These are phyloP conservation scores for Microtus richardsoni DNA, from an alignment of 2,113 vertebrate genomes.

Conservation along the genomic window DNA sequence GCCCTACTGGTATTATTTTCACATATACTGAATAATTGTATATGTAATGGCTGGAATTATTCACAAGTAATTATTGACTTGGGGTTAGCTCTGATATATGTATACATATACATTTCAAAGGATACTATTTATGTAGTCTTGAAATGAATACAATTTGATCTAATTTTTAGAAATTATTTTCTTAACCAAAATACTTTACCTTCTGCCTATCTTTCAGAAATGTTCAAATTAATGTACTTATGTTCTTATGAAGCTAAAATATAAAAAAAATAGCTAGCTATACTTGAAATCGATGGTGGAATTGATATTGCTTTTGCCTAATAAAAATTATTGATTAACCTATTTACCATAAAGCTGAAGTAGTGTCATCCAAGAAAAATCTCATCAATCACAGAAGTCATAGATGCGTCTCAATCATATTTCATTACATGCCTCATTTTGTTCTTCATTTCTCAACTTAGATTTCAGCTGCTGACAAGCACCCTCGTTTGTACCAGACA, in stretches of 20 bases:
- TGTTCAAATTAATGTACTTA: background rate
- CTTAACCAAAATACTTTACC: background rate
- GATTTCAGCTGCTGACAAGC: constrained; percentile 54
- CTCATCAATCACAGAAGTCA: background rate
- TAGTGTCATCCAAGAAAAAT: constrained; percentile 34
- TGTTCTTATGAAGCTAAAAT: background rate
- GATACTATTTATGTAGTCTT: background rate
- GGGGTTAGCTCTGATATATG: too few species aligned
- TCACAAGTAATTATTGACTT: too few species aligned
- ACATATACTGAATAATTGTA: background rate
- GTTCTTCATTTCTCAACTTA: constrained; percentile 54
- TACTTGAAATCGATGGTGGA: background rate
- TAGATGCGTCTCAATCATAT: constrained; percentile 35
- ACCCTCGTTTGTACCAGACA: constrained; percentile 26
- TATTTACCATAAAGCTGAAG: constrained; percentile 50
- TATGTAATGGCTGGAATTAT: too few species aligned
- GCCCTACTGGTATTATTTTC: background rate
- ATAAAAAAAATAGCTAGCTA: background rate
- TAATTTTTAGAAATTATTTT: background rate
- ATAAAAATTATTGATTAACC: constrained; percentile 48
- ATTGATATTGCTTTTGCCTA: constrained; percentile 6
- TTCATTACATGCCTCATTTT: constrained; percentile 52
- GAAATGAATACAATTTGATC: background rate
- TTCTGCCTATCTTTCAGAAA: constrained; percentile 11
- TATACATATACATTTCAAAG: background rate